Conservation (phyloP, 1,140 invertebrate genomes). For the Cotesia chilonis region DNA sequence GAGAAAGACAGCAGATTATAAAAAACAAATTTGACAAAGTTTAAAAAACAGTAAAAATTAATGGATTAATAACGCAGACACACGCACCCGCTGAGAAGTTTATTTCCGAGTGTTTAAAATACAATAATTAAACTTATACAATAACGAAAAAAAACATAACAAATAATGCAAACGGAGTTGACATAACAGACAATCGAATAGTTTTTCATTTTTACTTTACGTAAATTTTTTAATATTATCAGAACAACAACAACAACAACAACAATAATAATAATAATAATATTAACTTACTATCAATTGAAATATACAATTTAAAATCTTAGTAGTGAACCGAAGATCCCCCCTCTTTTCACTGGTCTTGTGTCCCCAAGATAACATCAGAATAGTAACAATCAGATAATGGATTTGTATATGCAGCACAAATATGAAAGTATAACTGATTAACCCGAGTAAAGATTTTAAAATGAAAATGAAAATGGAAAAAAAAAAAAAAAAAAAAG, state of each 20-base stretch:
- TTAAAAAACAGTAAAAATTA: slow-evolving; percentile 44
- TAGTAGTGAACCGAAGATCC: too few relatives aligned
- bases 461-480: not conserved
- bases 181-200: slow-evolving; percentile 41
- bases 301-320: slow-evolving; percentile 10
- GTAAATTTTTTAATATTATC: slow-evolving; percentile 29
- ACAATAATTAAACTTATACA: slow-evolving; percentile 6
- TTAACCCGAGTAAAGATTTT: not conserved
- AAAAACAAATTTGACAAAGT: not conserved
- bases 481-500: slow-evolving; percentile 13
- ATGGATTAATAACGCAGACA: slow-evolving; percentile 49
- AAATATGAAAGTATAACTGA: slow-evolving; percentile 18
- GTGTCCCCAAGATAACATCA: slow-evolving; percentile 14
- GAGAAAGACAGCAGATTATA: slow-evolving; percentile 16
- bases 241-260: slow-evolving; percentile 35
- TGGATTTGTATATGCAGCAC: slow-evolving; percentile 13
- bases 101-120: slow-evolving; percentile 40
- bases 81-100: slow-evolving; percentile 52
- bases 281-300: slow-evolving; percentile 23
- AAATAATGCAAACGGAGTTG: slow-evolving; percentile 32
- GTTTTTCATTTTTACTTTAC: slow-evolving; percentile 26
- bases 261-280: slow-evolving; percentile 37
- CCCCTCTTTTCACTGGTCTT: slow-evolving; percentile 28
- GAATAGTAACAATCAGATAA: slow-evolving; percentile 20
- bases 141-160: slow-evolving; percentile 31